Evolutionary conservation across 2,888 invertebrate genomes (phyloP).

Genomic region (Uloborus plumipes): DNA sequence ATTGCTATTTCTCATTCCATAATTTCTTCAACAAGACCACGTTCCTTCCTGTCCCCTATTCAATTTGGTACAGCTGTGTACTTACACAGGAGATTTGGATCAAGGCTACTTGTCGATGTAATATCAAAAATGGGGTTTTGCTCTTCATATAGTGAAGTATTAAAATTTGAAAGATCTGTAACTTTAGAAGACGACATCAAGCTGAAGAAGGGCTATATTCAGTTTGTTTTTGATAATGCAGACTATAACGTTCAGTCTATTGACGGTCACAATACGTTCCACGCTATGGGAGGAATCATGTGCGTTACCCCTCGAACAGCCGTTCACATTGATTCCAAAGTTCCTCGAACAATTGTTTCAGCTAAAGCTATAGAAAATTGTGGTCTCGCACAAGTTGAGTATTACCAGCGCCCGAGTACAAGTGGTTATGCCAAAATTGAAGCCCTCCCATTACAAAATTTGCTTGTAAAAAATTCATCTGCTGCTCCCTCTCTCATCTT

Average conservation of each 20-base stretch:
- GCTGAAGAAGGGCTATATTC: neutral
- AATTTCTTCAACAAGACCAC: neutral
- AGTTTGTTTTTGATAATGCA: constrained; percentile 14
- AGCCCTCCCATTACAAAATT: neutral
- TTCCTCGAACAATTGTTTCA: neutral
- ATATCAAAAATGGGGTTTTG: neutral
- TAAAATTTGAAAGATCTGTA: neutral
- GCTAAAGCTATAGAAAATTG: neutral
- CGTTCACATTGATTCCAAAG: neutral
- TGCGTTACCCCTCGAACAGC: neutral
- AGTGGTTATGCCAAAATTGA: constrained; percentile 1
- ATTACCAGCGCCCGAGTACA: neutral
- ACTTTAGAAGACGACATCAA: neutral
- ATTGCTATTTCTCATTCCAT: too few species aligned
- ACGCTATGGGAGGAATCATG: constrained; percentile 1
- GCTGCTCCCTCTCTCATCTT: neutral
- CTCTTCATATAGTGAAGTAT: neutral
- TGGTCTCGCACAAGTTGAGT: neutral
- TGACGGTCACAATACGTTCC: constrained; percentile 10
- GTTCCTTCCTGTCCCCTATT: neutral
- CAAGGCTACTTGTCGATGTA: neutral
- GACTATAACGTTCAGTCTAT: neutral
- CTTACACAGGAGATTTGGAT: neutral
- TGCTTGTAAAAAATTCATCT: neutral
- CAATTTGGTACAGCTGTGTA: neutral